Base-by-base conservation (phyloP, 2,113 vertebrate species). In the Onychostruthus taczanowskii region DNA sequence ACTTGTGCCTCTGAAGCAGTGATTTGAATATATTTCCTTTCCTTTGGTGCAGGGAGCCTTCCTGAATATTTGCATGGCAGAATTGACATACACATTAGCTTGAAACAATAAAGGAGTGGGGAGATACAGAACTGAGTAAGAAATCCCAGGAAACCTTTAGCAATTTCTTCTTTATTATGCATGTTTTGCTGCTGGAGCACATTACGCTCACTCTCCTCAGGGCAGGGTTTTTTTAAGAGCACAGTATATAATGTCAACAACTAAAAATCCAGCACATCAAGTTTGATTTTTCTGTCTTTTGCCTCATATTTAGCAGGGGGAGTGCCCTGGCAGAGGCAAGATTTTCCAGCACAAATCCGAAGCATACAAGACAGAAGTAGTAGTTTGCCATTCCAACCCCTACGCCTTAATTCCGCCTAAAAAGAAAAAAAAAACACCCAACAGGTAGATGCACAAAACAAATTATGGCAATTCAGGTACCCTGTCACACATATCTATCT, bases 141-240 rank as follows among this genome's bases (percentile, higher is more conserved):
- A 92, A 94, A 87, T 87, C 77, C 80, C 91, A 93, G 58, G 88
- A 85, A 87, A 94, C 68, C 9, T 0, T 16, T 69, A 77, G 68
- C 87, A 93, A 91, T 90, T 89, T 67, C 66, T 96, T 94, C 93
- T 77, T 93, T 95, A 74, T 87, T 93, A 91, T 88, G 84, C 84
- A 73, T 93, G 91, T 88, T 96, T 89, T 94, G 79, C 70, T 92
- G 68, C 79, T 87, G 50, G 47, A 91, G 76, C 87, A 94, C 73
- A 89, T 93, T 81, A 89, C 89, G 91, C 76, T 90, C 67, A 35
- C 49, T 92, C 85, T 92, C 79, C 84, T 95, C 79, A 83, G 76
- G 85, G 92, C 83, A 74, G 41, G 1, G 5, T 59, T 94, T 84
- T 67, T 67, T 90, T 88, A 93, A 90, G 20, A 94, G 56, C 84